Evolutionary conservation across 2,888 invertebrate species (phyloP), one percentile per base, ranked within the genome.

Genomic region (Melanostoma scalare): DNA sequence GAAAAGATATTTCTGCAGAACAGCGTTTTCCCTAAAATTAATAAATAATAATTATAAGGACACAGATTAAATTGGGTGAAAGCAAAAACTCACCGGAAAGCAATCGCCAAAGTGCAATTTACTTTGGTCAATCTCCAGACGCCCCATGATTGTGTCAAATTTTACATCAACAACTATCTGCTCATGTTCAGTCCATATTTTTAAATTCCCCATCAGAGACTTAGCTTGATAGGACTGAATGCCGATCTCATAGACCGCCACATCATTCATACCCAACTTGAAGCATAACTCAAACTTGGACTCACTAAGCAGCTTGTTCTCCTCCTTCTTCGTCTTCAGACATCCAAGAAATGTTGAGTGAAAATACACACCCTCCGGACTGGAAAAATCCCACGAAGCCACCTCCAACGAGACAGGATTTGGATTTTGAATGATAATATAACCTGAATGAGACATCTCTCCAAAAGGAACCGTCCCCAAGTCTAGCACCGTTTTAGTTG

Each of bases 101-200:
- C 95, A 96, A 89, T 95, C 94, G 85, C 94, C 94, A 89, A 96
- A 95, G 61, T 94, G 92, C 40, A 96, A 91, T 87, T 93, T 92
- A 87, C 94, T 94, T 77, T 94, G 94, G 84, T 94, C 93, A 69
- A 95, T 93, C 90, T 94, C 93, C 80, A 96, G 92, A 88, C 94
- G 94, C 38, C 96, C 96, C 87, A 94, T 93, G 0, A 95, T 94
- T n/a, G 96, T 94, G 87, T 94, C 93, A 90, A 96, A 95, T 86
- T 93, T 93, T 72, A 96, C 93, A n/a, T 95, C 94, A 74, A 96
- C 93, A 67, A 93, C 93, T 63, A 96, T 92, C 86, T 93, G 92
- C 88, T 95, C 95, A 87, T 93, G 94, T 58, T 94, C 93, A 0
- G 96, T 96, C 89, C 93, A 93, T n/a, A 96, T 93, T 87, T 94